Evolutionary conservation across 2,113 vertebrate species (phyloP), one percentile per base, ranked within the genome.

Genomic region (Epinephelus lanceolatus): DNA sequence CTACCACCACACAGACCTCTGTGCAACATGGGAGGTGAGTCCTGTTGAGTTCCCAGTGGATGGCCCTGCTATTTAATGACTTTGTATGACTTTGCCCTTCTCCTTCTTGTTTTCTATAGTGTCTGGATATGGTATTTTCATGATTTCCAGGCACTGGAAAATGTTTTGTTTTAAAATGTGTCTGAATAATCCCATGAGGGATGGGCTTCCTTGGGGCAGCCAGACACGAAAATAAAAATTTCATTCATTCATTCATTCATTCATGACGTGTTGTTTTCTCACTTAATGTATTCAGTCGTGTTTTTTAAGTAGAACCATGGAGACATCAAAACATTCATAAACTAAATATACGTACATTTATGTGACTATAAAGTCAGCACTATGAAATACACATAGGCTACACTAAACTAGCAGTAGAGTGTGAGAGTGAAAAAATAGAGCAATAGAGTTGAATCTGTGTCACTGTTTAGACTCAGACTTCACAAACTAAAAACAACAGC

Each of bases 11-110:
- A 95, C 96, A 86, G 93, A 99, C 83, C 93, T 99, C 57, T 96
- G 97, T 88, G 96, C 96, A 59, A 99, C 97, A 42, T 99, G 98
- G 98, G 98, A 99, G 96, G 98, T 98, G 92, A 96, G 96, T 71
- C 51, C 4, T 45, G 2, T 7, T 37, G 14, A 37, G 27, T 14
- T 66, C 18, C 30, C 25, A 13, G 2, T n/a, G 11, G 18, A 67
- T 23, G 13, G 7, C 19, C 33, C 33, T 56, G 23, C 7, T 42
- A 4, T 77, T 60, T 81, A 9, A 55, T 49, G 13, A 49, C 51
- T 56, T 27, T 23, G 25, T 7, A 49, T 17, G 56, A 47, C 56
- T 40, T 59, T 47, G 1, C 61, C 78, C 14, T 4, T 21, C 19
- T 23, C 18, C 21, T 23, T n/a, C 13, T 15, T 37, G 19, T 30